These are phyloP conservation scores for Poicephalus meyeri DNA, from an alignment of 2,113 vertebrate genomes.

Conservation along the genomic window DNA sequence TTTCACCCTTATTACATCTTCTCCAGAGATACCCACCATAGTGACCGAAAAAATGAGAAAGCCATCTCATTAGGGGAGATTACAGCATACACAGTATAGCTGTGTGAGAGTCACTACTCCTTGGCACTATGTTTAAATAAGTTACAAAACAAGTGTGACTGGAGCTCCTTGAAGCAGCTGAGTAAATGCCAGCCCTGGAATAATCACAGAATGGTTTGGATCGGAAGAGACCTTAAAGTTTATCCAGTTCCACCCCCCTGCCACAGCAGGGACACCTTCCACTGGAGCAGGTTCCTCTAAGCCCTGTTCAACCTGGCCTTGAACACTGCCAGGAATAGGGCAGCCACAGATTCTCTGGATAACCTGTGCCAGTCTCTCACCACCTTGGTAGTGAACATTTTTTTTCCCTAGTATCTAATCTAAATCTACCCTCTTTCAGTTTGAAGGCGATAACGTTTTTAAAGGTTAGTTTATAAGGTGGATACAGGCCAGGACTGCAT, in stretches of 20 bases:
- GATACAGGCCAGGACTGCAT: background rate
- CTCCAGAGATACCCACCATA: background rate
- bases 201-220: no score
- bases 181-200: background rate
- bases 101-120: background rate
- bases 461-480: background rate
- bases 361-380: background rate
- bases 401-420: background rate
- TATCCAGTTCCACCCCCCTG: no score
- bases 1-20: constrained; percentile 11
- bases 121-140: background rate
- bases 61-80: background rate
- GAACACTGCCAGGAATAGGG: background rate
- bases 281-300: background rate
- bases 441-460: background rate
- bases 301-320: background rate
- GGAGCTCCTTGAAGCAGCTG: background rate
- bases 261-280: no score
- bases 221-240: no score
- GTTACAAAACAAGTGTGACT: background rate
- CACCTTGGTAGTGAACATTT: background rate
- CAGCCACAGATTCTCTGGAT: background rate
- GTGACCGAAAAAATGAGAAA: background rate
- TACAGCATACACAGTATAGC: background rate
- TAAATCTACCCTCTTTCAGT: background rate